These are phyloP conservation scores for Ageneiosus marmoratus DNA, from an alignment of 2,113 vertebrate genomes.

Conservation along the genomic window DNA sequence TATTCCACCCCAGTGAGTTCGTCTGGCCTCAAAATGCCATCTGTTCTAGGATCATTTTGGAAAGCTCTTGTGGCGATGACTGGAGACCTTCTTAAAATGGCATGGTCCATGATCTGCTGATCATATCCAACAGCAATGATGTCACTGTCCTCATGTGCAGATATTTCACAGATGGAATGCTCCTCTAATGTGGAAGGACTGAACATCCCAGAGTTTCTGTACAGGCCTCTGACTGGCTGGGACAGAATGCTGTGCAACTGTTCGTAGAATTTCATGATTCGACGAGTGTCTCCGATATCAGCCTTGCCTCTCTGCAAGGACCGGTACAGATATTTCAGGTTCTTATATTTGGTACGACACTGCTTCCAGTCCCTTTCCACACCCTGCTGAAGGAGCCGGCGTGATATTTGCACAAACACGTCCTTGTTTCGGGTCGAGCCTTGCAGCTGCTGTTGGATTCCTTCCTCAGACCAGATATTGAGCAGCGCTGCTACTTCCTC, in stretches of 20 bases:
- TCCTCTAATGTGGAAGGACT: conserved; percentile 39
- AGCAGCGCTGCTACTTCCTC: conserved; percentile 82
- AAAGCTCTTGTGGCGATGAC: not conserved
- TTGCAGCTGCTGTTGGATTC: conserved; percentile 81
- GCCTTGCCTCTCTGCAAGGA: conserved; percentile 80
- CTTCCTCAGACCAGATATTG: conserved; percentile 81
- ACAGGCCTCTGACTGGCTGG: conserved; percentile 46
- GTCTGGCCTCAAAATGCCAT: conserved; percentile 27
- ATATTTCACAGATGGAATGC: conserved; percentile 37
- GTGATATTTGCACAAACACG: conserved; percentile 85
- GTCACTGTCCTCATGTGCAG: conserved; percentile 26
- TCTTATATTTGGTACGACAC: conserved; percentile 87
- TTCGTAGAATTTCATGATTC: conserved; percentile 84
- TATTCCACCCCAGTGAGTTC: conserved; percentile 14
- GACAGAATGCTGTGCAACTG: conserved; percentile 83
- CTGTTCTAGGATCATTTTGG: conserved; percentile 22
- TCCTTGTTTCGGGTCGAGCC: conserved; percentile 86
- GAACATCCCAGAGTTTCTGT: conserved; percentile 31
- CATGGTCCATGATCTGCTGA: conserved; percentile 24
- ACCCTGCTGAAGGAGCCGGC: conserved; percentile 77
- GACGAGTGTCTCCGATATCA: conserved; percentile 69
- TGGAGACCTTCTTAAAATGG: conserved; percentile 34
- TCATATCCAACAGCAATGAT: conserved; percentile 32
- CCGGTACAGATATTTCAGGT: conserved; percentile 87
- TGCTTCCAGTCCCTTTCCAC: conserved; percentile 89